Percentiles rank a stretch among this genome's conserved stretches.
phyloP scores from a whole-genome alignment of 2,888 invertebrate species.

The Serrognathus titanus region DNA sequence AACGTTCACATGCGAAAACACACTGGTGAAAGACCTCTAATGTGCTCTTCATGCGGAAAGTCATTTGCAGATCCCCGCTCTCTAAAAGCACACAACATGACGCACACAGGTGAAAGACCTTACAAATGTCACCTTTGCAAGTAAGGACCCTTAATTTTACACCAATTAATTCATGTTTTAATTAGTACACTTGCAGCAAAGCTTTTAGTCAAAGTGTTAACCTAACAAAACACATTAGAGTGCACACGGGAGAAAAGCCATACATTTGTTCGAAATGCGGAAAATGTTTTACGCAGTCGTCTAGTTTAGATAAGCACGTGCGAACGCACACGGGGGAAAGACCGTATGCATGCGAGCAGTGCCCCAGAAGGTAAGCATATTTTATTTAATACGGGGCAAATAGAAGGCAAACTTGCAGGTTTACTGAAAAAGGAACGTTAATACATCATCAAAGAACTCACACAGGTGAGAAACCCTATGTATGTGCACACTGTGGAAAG shows the following conservation, averaged over 20 bases:
- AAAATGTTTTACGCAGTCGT: slow-evolving; percentile 36
- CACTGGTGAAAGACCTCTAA: slow-evolving; percentile 38
- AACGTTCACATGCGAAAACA: slow-evolving; percentile 39
- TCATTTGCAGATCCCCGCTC: slow-evolving; percentile 40
- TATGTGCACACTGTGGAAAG: slow-evolving; percentile 30
- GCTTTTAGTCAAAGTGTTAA: slow-evolving; percentile 36
- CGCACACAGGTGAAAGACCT: slow-evolving; percentile 35
- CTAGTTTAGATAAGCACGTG: slow-evolving; percentile 34
- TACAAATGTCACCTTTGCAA: slow-evolving; percentile 36
- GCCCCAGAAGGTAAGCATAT: slow-evolving; percentile 29
- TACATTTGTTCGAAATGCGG: slow-evolving; percentile 36
- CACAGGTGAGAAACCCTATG: slow-evolving; percentile 32
- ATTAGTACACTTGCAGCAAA: slow-evolving; percentile 28
- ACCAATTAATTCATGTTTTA: neutral
- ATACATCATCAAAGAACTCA: slow-evolving; percentile 33
- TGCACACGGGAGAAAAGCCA: slow-evolving; percentile 38
- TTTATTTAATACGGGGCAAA: slow-evolving; percentile 1
- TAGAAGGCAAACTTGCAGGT: slow-evolving; percentile 19
- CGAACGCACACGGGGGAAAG: slow-evolving; percentile 32
- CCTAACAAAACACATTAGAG: slow-evolving; percentile 36
- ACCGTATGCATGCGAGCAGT: slow-evolving; percentile 31
- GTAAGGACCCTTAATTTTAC: slow-evolving; percentile 23
- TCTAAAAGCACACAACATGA: slow-evolving; percentile 35
- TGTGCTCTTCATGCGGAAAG: slow-evolving; percentile 35
- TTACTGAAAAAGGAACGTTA: slow-evolving; percentile 32